phyloP scores from a whole-genome alignment of 2,113 vertebrate genomes.

The Sciurus niger region DNA sequence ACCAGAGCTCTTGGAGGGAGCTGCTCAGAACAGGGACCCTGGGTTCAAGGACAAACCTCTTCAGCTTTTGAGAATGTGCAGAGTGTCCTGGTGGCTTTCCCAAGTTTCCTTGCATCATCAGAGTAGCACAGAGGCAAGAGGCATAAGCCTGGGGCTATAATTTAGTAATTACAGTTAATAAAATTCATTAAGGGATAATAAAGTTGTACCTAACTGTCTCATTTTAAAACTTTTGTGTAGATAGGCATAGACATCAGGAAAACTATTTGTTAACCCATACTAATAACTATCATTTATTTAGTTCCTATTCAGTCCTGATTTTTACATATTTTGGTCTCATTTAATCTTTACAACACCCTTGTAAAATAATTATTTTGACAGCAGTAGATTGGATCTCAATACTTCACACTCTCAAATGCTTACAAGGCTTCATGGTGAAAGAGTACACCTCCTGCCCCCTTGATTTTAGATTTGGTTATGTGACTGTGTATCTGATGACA shows the following conservation, averaged over 20 bases:
- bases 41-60: neutral
- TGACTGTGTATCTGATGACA: neutral
- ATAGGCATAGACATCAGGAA: conserved; percentile 48
- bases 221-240: conserved; percentile 46
- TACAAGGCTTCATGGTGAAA: neutral
- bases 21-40: neutral
- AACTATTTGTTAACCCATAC: conserved; percentile 15
- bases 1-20: neutral
- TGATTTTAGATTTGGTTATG: neutral
- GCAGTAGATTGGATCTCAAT: neutral
- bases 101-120: neutral
- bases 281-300: conserved; percentile 41
- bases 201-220: conserved; percentile 44
- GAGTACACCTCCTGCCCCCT: neutral
- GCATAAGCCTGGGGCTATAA: neutral
- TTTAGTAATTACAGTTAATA: conserved; percentile 74
- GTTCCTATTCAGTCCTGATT: neutral
- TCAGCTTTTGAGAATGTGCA: neutral
- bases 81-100: neutral
- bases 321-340: conserved; percentile 45
- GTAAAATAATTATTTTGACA: neutral
- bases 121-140: neutral
- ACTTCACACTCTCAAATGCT: neutral
- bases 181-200: conserved; percentile 59
- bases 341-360: neutral